phyloP scores from a whole-genome alignment of 1,140 invertebrate genomes.

The Cheumatopsyche charites region DNA sequence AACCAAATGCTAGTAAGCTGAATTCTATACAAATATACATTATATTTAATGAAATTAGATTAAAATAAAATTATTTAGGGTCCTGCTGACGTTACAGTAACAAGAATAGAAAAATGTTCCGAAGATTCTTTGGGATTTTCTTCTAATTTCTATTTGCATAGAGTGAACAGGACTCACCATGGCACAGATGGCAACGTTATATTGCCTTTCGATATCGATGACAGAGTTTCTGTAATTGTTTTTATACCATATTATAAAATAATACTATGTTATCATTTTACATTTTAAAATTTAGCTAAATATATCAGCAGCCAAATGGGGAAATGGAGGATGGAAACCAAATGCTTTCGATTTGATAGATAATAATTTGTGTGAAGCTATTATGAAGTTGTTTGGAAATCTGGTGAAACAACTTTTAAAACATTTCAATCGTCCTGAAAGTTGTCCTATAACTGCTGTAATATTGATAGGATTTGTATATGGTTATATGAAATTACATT shows the following conservation, averaged over 20 bases:
- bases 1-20: no score
- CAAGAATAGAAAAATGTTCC: slow-evolving; percentile 28
- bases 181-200: background rate
- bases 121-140: background rate
- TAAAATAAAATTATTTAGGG: slow-evolving; percentile 31
- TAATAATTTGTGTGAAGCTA: background rate
- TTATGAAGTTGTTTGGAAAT: background rate
- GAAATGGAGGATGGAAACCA: slow-evolving; percentile 18
- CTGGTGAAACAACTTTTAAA: background rate
- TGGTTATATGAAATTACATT: background rate
- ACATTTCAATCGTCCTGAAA: background rate
- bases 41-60: no score
- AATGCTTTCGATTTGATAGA: background rate
- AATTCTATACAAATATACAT: no score
- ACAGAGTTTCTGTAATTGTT: slow-evolving; percentile 21
- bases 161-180: slow-evolving; percentile 34
- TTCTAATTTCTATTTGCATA: slow-evolving; percentile 15
- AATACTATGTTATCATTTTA: background rate
- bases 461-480: slow-evolving; percentile 1
- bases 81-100: slow-evolving; percentile 20
- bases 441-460: background rate
- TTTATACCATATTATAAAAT: background rate
- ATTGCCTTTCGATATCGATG: slow-evolving; percentile 20
- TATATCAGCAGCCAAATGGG: slow-evolving; percentile 6
- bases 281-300: background rate